A percentile compares a stretch with the other conserved stretches of the same genome.
These are phyloP conservation scores for Geococcyx californianus DNA, from an alignment of 2,113 vertebrate genomes.

Conservation along the genomic window DNA sequence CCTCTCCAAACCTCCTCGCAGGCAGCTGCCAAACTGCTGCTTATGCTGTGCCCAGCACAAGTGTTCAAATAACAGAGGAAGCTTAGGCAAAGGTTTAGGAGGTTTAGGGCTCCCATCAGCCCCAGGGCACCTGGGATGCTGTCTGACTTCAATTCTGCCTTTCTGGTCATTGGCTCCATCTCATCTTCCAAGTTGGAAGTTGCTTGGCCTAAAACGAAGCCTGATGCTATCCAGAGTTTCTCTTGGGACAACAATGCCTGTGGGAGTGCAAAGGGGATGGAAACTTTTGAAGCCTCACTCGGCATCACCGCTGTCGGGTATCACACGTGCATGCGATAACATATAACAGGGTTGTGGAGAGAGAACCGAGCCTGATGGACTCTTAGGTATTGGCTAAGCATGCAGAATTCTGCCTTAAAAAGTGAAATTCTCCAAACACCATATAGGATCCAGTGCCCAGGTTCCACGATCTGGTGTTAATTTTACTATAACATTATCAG, in stretches of 20 bases:
- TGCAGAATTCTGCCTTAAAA: not conserved
- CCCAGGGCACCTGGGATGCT: not conserved
- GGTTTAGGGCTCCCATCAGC: not conserved
- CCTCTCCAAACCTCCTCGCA: not conserved
- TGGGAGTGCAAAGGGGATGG: accelerated
- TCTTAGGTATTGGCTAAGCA: not conserved
- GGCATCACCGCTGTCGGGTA: accelerated
- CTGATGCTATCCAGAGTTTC: not conserved
- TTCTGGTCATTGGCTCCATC: not conserved
- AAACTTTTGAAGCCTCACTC: not conserved
- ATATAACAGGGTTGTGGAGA: not conserved
- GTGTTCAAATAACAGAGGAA: not conserved
- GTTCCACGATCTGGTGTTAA: not conserved
- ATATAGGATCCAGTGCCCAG: not conserved
- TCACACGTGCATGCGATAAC: not conserved
- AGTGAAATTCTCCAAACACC: not conserved
- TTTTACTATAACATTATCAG: not conserved
- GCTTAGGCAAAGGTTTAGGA: not conserved
- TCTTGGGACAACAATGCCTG: accelerated
- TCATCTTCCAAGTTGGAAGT: not conserved
- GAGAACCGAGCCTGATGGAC: not conserved
- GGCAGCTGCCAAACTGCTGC: not conserved
- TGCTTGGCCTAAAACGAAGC: not conserved
- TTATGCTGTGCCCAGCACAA: accelerated
- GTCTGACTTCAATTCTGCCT: not conserved